Evolutionary conservation across 2,888 invertebrate genomes (phyloP).

Genomic region (Galeruca laticollis): DNA sequence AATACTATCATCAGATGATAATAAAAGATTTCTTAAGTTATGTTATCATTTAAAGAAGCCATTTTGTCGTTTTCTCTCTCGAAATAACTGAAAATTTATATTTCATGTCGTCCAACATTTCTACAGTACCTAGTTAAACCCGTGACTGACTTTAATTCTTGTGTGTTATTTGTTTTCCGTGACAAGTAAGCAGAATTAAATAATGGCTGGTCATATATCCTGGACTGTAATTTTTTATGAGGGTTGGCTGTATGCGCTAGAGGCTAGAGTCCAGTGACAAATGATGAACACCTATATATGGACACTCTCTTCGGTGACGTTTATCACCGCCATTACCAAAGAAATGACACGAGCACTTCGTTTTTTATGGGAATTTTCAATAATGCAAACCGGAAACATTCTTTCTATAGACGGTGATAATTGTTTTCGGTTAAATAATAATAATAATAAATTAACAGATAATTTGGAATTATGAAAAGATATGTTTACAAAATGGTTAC

Average conservation of each 20-base stretch:
- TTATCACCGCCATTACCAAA: slow-evolving; percentile 27
- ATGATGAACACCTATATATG: slow-evolving; percentile 39
- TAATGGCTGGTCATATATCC: slow-evolving; percentile 49
- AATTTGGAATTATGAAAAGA: no score
- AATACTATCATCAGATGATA: no score
- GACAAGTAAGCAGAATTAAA: slow-evolving; percentile 48
- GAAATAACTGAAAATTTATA: no score
- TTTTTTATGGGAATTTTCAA: slow-evolving; percentile 12
- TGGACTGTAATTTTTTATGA: slow-evolving; percentile 50
- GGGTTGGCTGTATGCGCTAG: slow-evolving; percentile 35
- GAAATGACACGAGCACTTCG: slow-evolving; percentile 22
- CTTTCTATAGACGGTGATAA: no score
- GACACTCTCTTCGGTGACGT: slow-evolving; percentile 31
- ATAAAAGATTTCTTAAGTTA: no score
- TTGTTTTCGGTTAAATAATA: no score
- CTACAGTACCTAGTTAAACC: slow-evolving; percentile 10
- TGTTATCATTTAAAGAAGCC: no score
- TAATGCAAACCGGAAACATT: not conserved
- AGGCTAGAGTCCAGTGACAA: slow-evolving; percentile 41
- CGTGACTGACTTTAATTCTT: slow-evolving; percentile 18
- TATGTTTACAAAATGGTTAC: no score
- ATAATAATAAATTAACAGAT: no score
- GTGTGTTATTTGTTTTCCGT: slow-evolving; percentile 44
- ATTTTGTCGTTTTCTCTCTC: no score
- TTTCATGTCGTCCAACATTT: not conserved